Evolutionary conservation across 2,888 invertebrate species (phyloP).

Genomic region (Chrysina gloriosa): DNA sequence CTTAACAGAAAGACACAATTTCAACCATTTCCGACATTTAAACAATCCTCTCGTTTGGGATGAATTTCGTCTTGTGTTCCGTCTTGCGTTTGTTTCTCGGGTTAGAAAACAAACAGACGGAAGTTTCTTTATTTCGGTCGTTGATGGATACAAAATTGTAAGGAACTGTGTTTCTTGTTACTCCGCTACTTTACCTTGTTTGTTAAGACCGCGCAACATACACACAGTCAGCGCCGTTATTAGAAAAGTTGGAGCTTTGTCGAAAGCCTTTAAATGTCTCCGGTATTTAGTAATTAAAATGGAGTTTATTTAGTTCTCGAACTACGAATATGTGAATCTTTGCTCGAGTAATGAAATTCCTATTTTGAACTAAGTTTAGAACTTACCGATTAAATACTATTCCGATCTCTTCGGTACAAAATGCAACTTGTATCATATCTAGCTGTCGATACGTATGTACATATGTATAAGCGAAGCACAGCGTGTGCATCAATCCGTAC

Average conservation of each 20-base stretch:
- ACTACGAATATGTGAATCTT: background rate
- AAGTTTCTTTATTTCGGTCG: constrained; percentile 18
- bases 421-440: no score
- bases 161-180: constrained; percentile 29
- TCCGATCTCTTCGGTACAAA: background rate
- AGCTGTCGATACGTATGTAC: no score
- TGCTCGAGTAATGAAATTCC: background rate
- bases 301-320: constrained; percentile 1
- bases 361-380: no score
- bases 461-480: no score
- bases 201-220: constrained; percentile 14
- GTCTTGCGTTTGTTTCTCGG: background rate
- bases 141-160: constrained; percentile 31
- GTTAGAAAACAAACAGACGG: constrained; percentile 10
- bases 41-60: background rate
- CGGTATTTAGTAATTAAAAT: constrained; percentile 31
- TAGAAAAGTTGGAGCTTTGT: constrained; percentile 34
- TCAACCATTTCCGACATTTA: background rate
- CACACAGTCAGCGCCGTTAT: constrained; percentile 24
- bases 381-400: no score
- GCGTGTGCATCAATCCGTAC: background rate
- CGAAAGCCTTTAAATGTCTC: constrained; percentile 15
- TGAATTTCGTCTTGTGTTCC: constrained; percentile 1
- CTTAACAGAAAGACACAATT: background rate
- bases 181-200: constrained; percentile 22